Base-by-base conservation (phyloP, 1,140 invertebrate genomes). In the Rhyacophila brunnea region DNA sequence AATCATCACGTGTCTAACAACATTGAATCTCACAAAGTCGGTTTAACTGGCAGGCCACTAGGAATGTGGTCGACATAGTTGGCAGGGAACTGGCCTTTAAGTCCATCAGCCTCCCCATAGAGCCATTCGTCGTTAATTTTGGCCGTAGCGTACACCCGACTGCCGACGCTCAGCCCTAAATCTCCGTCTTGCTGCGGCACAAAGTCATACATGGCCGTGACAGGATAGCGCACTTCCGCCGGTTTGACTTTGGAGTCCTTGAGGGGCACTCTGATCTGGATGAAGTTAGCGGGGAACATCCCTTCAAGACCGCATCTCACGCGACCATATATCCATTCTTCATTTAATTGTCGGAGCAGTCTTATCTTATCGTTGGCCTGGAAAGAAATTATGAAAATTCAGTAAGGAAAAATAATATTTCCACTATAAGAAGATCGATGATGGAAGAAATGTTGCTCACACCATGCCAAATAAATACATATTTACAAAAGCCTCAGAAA, bases 71-170 rank as follows among this genome's bases (percentile, higher is more conserved):
- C 83, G 15, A 93, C 86, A 75, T 91, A 93, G 77, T 87, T 87
- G 4, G 84, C 75, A 54, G 91, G 92, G 74, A 94, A 93, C 68
- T 92, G 87, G 38, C 91, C 92, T 68, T 74, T 82, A 50, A 75
- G 75, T 17, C 83, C 84, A 44, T 82, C 75, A 46, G 80, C 83
- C 68, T 88, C 84, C 23, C 92, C 92, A 67, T 83, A 90, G 11
- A 92, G 80, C 92, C 92, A 95, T 62, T 93, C 87, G 13, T 87
- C 80, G 63, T 87, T 89, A 59, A 92, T 80, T 74, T 83, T 83
- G 49, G 85, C 83, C 42, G 87, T 71, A 40, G 94, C 82, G 56
- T 78, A 83, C 40, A 95, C 85, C 55, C 80, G 80, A 65, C 90
- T 86, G 15, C 89, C 89, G 67, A 82, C 57, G 9, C 43, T 62